These are phyloP conservation scores for Drosophila mercatorum DNA, from an alignment of 2,888 invertebrate species.

Conservation along the genomic window DNA sequence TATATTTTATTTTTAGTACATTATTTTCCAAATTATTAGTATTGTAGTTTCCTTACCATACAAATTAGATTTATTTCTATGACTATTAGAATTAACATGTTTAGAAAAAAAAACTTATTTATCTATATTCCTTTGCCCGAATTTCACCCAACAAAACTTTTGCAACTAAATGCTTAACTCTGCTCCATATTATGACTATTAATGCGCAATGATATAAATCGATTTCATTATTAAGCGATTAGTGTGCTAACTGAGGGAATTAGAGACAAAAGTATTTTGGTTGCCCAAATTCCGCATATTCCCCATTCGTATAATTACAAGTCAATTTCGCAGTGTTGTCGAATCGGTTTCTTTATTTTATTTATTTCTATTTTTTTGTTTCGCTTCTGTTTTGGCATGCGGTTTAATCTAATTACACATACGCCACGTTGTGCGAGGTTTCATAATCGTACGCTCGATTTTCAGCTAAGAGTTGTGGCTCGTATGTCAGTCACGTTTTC, in stretches of 20 bases:
- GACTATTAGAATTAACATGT: too few species aligned
- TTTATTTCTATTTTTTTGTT: slow-evolving; percentile 21
- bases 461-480: slow-evolving; percentile 16
- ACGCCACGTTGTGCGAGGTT: slow-evolving; percentile 76
- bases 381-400: slow-evolving; percentile 66
- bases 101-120: too few species aligned
- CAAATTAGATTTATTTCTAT: too few species aligned
- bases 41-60: too few species aligned
- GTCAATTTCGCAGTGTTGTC: slow-evolving; percentile 70
- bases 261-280: slow-evolving; percentile 53
- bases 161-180: background rate
- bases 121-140: background rate
- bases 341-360: slow-evolving; percentile 39
- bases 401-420: slow-evolving; percentile 81
- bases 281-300: slow-evolving; percentile 56
- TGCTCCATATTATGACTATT: background rate
- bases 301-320: slow-evolving; percentile 74
- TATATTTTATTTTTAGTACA: too few species aligned
- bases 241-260: slow-evolving; percentile 8
- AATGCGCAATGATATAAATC: slow-evolving; percentile 22
- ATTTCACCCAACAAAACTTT: too few species aligned
- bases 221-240: slow-evolving; percentile 63
- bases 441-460: slow-evolving; percentile 54
- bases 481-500: slow-evolving; percentile 73
- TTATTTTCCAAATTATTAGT: too few species aligned